Percentiles rank a stretch among this genome's conserved stretches.
phyloP scores from a whole-genome alignment of 2,888 invertebrate species.

The Balanococcus diminutus region DNA sequence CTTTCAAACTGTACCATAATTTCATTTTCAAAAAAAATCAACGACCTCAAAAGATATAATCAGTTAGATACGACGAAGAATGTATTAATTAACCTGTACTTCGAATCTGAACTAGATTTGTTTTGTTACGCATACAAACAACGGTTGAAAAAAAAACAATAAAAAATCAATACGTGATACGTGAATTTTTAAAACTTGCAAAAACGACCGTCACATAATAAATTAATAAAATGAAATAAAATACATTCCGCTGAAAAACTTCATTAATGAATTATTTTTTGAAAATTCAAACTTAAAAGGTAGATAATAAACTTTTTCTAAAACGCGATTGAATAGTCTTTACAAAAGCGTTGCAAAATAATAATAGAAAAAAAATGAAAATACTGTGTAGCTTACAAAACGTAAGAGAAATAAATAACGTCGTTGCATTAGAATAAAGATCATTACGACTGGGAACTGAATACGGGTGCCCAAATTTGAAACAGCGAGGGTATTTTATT shows the following conservation, averaged over 20 bases:
- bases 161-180: neutral
- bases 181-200: neutral
- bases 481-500: slow-evolving; percentile 58
- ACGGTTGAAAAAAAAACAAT: neutral
- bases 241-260: neutral
- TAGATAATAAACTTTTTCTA: neutral
- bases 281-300: neutral
- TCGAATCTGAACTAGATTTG: neutral
- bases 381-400: slow-evolving; percentile 37
- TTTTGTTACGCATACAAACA: neutral
- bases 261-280: neutral
- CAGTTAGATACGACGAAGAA: too few species aligned
- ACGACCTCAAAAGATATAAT: neutral
- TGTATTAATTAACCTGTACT: neutral
- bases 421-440: neutral
- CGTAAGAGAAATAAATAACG: slow-evolving; percentile 15
- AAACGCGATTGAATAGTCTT: neutral
- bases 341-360: neutral
- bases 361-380: slow-evolving; percentile 20
- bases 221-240: neutral
- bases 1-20: too few species aligned
- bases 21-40: neutral
- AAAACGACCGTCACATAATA: neutral
- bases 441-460: neutral
- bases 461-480: neutral